These are phyloP conservation scores for Aplochiton taeniatus DNA, from an alignment of 2,797 vertebrate species.

Conservation along the genomic window DNA sequence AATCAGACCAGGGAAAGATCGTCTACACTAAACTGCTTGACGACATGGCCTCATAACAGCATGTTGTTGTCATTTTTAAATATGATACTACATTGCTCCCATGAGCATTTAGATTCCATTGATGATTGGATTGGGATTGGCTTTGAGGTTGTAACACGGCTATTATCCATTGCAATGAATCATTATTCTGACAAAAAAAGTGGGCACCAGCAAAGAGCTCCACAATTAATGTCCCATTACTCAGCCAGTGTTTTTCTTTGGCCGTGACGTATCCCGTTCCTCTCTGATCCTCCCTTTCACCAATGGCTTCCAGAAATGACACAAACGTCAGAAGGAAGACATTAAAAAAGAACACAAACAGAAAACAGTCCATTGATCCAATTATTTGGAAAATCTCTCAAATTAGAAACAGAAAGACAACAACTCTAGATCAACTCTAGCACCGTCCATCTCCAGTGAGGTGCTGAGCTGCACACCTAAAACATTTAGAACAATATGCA, in stretches of 20 bases:
- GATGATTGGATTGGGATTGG: too few species aligned
- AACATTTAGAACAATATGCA: constrained; percentile 47
- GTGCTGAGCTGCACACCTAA: constrained; percentile 56
- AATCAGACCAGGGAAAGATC: too few species aligned
- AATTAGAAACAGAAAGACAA: constrained; percentile 63
- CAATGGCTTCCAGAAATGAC: constrained; percentile 53
- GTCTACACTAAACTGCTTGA: too few species aligned
- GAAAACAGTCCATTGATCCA: constrained; percentile 55
- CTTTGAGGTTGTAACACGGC: not conserved
- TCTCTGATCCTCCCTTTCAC: constrained; percentile 28
- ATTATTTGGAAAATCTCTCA: constrained; percentile 45
- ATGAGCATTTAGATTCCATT: too few species aligned
- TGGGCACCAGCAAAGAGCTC: constrained; percentile 38
- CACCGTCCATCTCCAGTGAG: constrained; percentile 57
- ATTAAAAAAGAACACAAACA: constrained; percentile 52
- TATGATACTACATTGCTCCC: too few species aligned
- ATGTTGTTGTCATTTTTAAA: too few species aligned
- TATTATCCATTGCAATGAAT: constrained; percentile 5
- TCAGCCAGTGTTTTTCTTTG: constrained; percentile 40
- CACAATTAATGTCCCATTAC: constrained; percentile 44
- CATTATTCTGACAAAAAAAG: constrained; percentile 16
- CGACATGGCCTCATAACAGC: too few species aligned
- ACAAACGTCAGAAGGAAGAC: constrained; percentile 51
- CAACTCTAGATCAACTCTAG: constrained; percentile 55
- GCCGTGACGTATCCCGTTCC: constrained; percentile 36